phyloP scores from a whole-genome alignment of 1,140 invertebrate species.

The Trachymyrmex septentrionalis region DNA sequence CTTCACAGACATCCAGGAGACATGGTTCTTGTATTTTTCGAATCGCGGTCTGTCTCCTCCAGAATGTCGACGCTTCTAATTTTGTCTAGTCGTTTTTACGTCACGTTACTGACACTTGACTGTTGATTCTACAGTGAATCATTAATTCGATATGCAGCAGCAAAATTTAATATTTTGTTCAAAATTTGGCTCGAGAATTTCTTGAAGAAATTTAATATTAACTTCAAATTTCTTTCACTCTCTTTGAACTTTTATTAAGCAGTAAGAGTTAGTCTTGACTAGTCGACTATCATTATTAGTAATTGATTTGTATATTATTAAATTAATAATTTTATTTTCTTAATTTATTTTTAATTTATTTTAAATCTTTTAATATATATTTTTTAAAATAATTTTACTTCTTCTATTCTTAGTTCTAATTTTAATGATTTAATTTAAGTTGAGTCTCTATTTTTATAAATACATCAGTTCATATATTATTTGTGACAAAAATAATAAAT shows the following conservation, averaged over 20 bases:
- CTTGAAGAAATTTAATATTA: not conserved
- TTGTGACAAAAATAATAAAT: slow-evolving; percentile 16
- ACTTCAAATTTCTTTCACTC: not conserved
- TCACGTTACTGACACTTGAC: slow-evolving; percentile 1
- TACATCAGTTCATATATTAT: not conserved
- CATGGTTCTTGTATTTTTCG: not conserved
- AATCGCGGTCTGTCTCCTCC: not conserved
- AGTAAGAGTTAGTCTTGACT: not conserved
- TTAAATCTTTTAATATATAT: not conserved
- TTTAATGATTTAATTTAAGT: slow-evolving; percentile 4
- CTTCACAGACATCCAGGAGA: not conserved
- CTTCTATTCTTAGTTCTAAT: not conserved
- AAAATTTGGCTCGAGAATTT: not conserved
- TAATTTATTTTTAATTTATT: not conserved
- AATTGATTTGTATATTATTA: not conserved
- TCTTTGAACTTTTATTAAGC: not conserved
- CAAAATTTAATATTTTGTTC: slow-evolving; percentile 4
- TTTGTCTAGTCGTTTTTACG: slow-evolving; percentile 28
- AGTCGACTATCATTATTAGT: not conserved
- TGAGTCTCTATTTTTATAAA: not conserved
- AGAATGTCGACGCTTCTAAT: slow-evolving; percentile 29
- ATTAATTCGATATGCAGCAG: slow-evolving; percentile 8
- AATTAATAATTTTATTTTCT: not conserved
- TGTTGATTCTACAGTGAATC: slow-evolving; percentile 15
- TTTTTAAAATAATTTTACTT: no score